Evolutionary conservation across 2,113 vertebrate species (phyloP).

Genomic region (Cavia aperea): DNA sequence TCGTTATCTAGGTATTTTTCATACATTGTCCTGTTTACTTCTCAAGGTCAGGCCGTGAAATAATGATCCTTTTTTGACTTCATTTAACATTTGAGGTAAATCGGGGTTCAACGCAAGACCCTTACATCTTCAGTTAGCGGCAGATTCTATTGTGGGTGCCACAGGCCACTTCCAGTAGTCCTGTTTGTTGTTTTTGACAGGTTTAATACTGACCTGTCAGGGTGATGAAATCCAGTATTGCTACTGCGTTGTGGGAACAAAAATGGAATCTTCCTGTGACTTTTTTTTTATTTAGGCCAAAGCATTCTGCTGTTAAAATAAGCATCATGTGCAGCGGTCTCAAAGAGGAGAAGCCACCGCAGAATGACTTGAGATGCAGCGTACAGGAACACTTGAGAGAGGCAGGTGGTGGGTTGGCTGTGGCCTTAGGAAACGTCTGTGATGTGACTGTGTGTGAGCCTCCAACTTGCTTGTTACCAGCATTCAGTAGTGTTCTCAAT

Average conservation of each 20-base stretch:
- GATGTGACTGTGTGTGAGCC: not conserved
- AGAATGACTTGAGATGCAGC: not conserved
- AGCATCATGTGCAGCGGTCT: not conserved
- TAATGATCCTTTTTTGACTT: not conserved
- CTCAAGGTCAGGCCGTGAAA: not conserved
- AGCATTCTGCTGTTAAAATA: not conserved
- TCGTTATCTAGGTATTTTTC: not conserved
- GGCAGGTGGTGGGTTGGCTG: not conserved
- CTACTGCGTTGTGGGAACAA: not conserved
- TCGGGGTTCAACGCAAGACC: not conserved
- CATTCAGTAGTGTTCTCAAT: not conserved
- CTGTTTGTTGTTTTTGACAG: not conserved
- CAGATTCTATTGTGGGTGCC: not conserved
- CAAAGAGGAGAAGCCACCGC: not conserved
- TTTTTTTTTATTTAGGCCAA: not conserved
- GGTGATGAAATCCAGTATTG: not conserved
- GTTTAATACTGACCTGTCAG: not conserved
- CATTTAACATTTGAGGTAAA: not conserved
- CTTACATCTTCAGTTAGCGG: not conserved
- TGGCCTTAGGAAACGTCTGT: not conserved
- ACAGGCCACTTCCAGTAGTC: not conserved
- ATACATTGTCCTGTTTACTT: not conserved
- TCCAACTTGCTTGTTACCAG: not conserved
- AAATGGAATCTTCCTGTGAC: not conserved
- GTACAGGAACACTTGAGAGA: fast-evolving